Evolutionary conservation across 2,113 vertebrate genomes (phyloP).

Genomic region (Rhea americana): DNA sequence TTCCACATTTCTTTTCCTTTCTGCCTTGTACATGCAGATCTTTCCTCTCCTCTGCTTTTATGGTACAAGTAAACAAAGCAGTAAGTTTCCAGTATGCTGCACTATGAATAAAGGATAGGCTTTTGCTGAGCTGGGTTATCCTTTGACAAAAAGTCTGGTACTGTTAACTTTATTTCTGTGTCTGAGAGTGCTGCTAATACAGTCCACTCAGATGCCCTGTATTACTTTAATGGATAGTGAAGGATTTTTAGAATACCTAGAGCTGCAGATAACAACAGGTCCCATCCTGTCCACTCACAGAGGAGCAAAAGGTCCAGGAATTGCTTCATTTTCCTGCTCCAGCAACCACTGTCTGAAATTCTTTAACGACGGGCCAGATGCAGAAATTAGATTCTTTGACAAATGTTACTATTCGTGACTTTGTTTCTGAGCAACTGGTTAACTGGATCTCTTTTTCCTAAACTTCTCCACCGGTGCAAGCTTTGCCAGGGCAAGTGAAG

Average conservation of each 20-base stretch:
- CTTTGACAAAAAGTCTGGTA: background rate
- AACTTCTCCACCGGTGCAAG: conserved; percentile 11
- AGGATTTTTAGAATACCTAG: background rate
- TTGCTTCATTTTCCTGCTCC: background rate
- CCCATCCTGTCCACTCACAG: background rate
- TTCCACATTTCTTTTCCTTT: background rate
- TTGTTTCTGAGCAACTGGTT: background rate
- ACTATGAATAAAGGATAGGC: background rate
- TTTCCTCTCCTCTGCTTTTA: background rate
- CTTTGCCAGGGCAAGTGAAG: conserved; percentile 14
- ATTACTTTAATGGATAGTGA: background rate
- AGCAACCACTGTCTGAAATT: background rate
- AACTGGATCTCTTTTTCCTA: background rate
- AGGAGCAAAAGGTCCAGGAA: background rate
- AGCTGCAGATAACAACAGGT: background rate
- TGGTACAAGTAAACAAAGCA: background rate
- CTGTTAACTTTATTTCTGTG: background rate
- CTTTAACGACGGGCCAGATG: conserved; percentile 20
- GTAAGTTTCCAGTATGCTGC: background rate
- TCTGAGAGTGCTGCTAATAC: background rate
- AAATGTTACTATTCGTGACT: background rate
- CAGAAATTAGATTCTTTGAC: conserved; percentile 28
- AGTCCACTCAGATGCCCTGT: background rate
- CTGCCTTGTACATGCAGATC: background rate
- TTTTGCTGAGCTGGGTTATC: background rate